phyloP scores from a whole-genome alignment of 1,140 invertebrate species.

The Agrilus planipennis region DNA sequence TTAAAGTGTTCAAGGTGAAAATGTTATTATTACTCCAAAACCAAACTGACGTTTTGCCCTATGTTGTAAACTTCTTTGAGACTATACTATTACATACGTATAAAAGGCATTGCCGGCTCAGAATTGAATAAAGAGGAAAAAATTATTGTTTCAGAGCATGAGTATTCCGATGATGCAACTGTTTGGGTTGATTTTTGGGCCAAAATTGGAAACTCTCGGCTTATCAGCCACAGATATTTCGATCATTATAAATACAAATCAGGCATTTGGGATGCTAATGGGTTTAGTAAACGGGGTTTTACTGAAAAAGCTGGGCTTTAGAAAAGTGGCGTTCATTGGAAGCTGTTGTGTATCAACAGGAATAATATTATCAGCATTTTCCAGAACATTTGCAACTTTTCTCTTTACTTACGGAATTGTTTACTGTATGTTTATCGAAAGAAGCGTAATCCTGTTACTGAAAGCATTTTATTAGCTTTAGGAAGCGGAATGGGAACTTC shows the following conservation, averaged over 20 bases:
- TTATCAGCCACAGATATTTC: constrained; percentile 48
- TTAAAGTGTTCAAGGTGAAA: too few relatives aligned
- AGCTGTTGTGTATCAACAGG: constrained; percentile 41
- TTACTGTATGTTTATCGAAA: too few relatives aligned
- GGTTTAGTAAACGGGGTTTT: constrained; percentile 52
- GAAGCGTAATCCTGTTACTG: too few relatives aligned
- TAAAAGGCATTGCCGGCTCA: too few relatives aligned
- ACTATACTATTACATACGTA: too few relatives aligned
- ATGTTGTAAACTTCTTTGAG: too few relatives aligned
- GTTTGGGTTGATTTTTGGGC: constrained; percentile 53
- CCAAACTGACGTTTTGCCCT: too few relatives aligned
- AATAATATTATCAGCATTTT: constrained; percentile 44
- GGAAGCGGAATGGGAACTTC: constrained; percentile 47
- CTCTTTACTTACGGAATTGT: constrained; percentile 51
- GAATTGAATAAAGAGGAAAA: too few relatives aligned
- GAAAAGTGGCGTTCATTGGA: constrained; percentile 47
- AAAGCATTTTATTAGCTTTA: constrained; percentile 38
- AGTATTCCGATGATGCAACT: constrained; percentile 47
- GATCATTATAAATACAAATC: constrained; percentile 52
- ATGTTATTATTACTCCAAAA: too few relatives aligned
- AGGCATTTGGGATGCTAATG: constrained; percentile 44
- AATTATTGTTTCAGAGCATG: constrained; percentile 46
- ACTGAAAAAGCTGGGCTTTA: constrained; percentile 47
- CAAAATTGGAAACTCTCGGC: constrained; percentile 42
- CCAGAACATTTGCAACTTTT: constrained; percentile 43